These are phyloP conservation scores for Saturnia japonica DNA, from an alignment of 2,888 invertebrate species.

Conservation along the genomic window DNA sequence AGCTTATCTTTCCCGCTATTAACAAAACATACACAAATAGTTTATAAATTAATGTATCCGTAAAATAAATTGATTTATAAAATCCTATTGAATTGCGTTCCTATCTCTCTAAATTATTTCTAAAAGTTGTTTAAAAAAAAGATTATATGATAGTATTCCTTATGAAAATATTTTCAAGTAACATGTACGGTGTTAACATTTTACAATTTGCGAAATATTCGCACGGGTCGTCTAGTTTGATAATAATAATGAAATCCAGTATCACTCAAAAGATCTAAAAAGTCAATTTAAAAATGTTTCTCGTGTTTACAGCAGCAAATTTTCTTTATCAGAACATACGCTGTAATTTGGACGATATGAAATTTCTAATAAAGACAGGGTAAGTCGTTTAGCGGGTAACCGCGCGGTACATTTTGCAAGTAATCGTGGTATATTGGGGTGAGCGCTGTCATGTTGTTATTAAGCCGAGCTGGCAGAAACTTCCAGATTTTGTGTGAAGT, in stretches of 20 bases:
- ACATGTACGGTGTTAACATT: no score
- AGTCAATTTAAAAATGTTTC: background rate
- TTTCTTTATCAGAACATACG: background rate
- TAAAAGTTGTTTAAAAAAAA: no score
- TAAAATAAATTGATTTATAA: no score
- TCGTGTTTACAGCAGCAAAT: background rate
- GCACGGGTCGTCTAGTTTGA: no score
- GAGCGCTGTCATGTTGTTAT: conserved; percentile 19
- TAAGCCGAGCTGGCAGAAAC: conserved; percentile 18
- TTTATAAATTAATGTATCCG: no score
- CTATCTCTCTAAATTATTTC: no score
- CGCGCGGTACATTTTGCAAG: conserved; percentile 17
- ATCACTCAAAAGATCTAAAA: background rate
- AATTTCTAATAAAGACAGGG: conserved; percentile 21
- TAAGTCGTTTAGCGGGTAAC: conserved; percentile 17
- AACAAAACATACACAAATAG: no score
- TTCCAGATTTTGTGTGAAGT: conserved; percentile 17
- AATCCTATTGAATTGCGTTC: no score
- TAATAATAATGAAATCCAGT: background rate
- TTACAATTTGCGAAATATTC: no score
- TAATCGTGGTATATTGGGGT: conserved; percentile 20
- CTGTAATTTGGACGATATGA: conserved; percentile 6
- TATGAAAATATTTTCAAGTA: no score
- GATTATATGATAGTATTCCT: no score
- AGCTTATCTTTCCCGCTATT: no score